Evolutionary conservation across 1,140 invertebrate genomes (phyloP).

Genomic region (Brachionus calyciflorus): DNA sequence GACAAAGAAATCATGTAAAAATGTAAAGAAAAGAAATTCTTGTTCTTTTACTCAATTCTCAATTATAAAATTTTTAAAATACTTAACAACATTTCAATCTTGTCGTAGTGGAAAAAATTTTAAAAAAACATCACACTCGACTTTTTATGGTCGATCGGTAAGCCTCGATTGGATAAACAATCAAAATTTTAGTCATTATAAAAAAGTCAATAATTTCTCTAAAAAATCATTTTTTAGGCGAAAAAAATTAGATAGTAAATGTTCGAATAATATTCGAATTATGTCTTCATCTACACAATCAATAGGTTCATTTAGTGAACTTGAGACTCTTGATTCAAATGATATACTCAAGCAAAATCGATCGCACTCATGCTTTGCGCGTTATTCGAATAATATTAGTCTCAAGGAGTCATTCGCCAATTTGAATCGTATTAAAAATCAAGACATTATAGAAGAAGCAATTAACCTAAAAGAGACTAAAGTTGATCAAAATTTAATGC

Average conservation of each 20-base stretch:
- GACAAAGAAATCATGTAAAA: slow-evolving; percentile 1
- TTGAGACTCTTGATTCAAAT: not conserved
- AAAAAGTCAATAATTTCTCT: not conserved
- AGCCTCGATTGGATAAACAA: slow-evolving; percentile 20
- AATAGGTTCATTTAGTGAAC: not conserved
- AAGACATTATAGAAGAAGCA: slow-evolving; percentile 15
- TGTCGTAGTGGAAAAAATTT: not conserved
- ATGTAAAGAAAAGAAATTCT: not conserved
- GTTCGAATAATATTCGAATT: too few species aligned
- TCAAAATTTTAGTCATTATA: not conserved
- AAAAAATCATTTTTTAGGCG: too few species aligned
- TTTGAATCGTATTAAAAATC: not conserved
- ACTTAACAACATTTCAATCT: not conserved
- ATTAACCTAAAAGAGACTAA: not conserved
- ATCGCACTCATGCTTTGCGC: not conserved
- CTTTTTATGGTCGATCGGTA: not conserved
- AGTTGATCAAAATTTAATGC: not conserved
- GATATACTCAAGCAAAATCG: not conserved
- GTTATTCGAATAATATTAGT: not conserved
- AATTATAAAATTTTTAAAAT: slow-evolving; percentile 11
- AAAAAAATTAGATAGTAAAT: too few species aligned
- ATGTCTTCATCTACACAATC: not conserved
- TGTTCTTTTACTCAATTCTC: not conserved
- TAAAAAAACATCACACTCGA: not conserved
- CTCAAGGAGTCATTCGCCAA: slow-evolving; percentile 17